phyloP scores from a whole-genome alignment of 2,888 invertebrate species.

The Leptopterna dolabrata region DNA sequence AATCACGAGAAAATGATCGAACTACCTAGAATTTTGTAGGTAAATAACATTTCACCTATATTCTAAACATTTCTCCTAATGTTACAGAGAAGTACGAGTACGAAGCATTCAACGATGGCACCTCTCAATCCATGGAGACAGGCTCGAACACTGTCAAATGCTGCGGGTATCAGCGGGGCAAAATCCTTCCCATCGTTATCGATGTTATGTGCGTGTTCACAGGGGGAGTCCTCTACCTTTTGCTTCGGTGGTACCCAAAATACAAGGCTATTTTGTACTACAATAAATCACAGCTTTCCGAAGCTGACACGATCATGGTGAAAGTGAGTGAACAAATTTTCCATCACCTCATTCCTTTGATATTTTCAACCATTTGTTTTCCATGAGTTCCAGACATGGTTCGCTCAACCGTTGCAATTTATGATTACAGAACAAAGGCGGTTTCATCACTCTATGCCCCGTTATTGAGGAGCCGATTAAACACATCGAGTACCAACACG shows the following conservation, averaged over 20 bases:
- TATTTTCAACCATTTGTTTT: background rate
- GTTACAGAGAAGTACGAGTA: constrained; percentile 56
- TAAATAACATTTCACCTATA: too few relatives aligned
- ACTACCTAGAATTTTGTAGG: too few relatives aligned
- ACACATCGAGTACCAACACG: constrained; percentile 55
- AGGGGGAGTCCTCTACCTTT: constrained; percentile 61
- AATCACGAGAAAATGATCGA: too few relatives aligned
- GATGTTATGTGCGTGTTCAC: constrained; percentile 38
- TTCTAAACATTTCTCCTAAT: background rate
- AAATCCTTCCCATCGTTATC: constrained; percentile 33
- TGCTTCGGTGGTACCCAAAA: constrained; percentile 62
- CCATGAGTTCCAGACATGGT: background rate
- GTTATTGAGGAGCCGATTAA: constrained; percentile 38
- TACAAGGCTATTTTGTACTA: constrained; percentile 59
- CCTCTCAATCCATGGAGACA: constrained; percentile 57
- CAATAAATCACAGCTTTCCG: constrained; percentile 57
- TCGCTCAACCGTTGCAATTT: background rate
- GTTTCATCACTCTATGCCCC: constrained; percentile 45
- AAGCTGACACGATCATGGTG: constrained; percentile 62
- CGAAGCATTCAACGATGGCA: constrained; percentile 59
- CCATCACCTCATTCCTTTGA: too few relatives aligned
- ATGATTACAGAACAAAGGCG: constrained; percentile 52
- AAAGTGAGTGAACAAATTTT: constrained; percentile 57
- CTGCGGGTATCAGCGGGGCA: constrained; percentile 41
- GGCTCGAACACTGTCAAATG: constrained; percentile 58